Evolutionary conservation across 1,140 invertebrate genomes (phyloP).

Genomic region (Cataglyphis hispanica): DNA sequence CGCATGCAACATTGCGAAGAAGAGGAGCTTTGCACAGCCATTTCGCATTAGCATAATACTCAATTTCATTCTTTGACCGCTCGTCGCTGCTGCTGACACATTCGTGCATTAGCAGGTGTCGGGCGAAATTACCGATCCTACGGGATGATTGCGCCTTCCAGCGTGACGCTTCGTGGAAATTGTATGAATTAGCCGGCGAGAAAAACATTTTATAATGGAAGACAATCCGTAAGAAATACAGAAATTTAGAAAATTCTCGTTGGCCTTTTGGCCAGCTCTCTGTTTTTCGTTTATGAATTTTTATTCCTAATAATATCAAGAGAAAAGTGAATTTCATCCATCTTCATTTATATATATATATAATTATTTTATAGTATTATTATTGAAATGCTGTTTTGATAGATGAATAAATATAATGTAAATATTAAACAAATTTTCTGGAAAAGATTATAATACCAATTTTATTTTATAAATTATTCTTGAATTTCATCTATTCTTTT

Average conservation of each 20-base stretch:
- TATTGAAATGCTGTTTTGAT: neutral
- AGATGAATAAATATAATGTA: neutral
- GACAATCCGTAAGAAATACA: neutral
- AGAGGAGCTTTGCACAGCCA: conserved; percentile 34
- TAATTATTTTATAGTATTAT: neutral
- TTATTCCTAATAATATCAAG: neutral
- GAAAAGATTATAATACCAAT: neutral
- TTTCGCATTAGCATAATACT: conserved; percentile 62
- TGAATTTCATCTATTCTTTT: too few relatives aligned
- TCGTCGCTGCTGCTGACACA: conserved; percentile 46
- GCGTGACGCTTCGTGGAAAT: conserved; percentile 59
- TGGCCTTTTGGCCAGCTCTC: neutral
- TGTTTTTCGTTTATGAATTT: neutral
- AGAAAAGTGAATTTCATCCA: neutral
- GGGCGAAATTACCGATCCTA: conserved; percentile 50
- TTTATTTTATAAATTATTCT: too few relatives aligned
- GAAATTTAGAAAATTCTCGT: neutral
- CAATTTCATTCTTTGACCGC: conserved; percentile 57
- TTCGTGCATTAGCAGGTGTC: conserved; percentile 61
- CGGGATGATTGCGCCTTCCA: conserved; percentile 59
- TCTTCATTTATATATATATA: neutral
- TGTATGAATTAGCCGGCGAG: conserved; percentile 49
- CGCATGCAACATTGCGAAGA: conserved; percentile 41
- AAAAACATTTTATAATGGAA: conserved; percentile 40
- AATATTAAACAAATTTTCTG: neutral